Conservation (phyloP, 2,113 vertebrate genomes). For the Melozone crissalis region DNA sequence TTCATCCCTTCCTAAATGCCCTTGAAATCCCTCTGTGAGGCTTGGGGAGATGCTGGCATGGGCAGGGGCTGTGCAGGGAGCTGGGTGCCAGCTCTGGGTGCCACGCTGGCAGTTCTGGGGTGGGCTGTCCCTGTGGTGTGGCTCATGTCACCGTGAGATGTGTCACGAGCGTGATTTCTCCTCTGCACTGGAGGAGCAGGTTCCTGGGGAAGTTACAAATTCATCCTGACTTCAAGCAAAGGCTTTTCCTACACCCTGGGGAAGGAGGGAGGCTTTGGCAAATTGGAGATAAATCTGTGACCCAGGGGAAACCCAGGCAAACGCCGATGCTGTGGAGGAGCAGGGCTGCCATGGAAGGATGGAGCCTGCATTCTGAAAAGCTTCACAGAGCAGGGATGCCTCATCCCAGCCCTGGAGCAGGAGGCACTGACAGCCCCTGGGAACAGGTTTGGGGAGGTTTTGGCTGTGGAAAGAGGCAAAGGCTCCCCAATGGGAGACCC, state of each 20-base stretch:
- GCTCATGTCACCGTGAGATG: neutral
- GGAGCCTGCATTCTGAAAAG: neutral
- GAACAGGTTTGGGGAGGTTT: neutral
- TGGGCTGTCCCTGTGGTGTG: neutral
- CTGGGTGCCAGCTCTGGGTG: neutral
- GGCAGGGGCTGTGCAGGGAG: neutral
- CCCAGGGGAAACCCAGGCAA: neutral
- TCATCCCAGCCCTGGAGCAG: neutral
- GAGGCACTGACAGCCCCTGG: neutral
- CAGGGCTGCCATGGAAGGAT: neutral
- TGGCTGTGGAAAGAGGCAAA: neutral
- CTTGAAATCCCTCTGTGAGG: neutral
- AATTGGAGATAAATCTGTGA: slow-evolving; percentile 33
- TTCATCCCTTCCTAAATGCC: neutral
- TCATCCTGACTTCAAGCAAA: neutral
- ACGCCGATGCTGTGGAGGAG: neutral
- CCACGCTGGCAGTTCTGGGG: fast-evolving
- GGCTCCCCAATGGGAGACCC: neutral
- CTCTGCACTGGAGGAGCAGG: neutral
- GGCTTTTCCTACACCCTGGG: slow-evolving; percentile 1
- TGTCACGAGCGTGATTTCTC: neutral
- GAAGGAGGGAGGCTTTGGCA: slow-evolving; percentile 17
- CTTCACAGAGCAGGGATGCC: neutral
- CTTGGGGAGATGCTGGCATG: neutral
- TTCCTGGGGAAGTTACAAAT: neutral